Evolutionary conservation across 2,888 invertebrate genomes (phyloP).

Genomic region (Pseudanteris insignis): DNA sequence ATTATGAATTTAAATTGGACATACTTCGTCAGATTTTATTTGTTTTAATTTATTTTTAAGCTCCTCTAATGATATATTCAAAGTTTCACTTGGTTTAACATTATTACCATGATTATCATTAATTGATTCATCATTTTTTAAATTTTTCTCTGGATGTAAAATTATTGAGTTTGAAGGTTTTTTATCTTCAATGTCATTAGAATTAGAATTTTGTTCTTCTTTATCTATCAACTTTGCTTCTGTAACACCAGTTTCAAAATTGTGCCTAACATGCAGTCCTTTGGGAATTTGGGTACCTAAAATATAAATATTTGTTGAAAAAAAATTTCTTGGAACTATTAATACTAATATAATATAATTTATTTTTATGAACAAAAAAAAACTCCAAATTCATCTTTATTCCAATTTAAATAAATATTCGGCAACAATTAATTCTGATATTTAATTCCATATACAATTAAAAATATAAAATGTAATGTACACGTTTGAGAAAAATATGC

Average conservation of each 20-base stretch:
- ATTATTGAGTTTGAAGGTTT: conserved; percentile 50
- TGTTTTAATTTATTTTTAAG: conserved; percentile 59
- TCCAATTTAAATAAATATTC: too few species aligned
- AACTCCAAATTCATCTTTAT: too few species aligned
- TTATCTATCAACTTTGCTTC: conserved; percentile 77
- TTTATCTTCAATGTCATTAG: conserved; percentile 12
- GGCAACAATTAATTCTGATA: too few species aligned
- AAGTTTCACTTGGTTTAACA: conserved; percentile 46
- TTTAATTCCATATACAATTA: too few species aligned
- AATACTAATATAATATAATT: too few species aligned
- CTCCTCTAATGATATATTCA: conserved; percentile 55
- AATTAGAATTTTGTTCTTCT: conserved; percentile 46
- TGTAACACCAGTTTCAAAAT: conserved; percentile 77
- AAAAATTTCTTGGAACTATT: conserved; percentile 19
- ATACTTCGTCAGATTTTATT: conserved; percentile 52
- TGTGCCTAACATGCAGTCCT: conserved; percentile 79
- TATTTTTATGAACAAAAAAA: conserved; percentile 1
- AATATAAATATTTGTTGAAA: conserved; percentile 15
- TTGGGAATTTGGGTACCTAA: conserved; percentile 77
- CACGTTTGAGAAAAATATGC: too few species aligned
- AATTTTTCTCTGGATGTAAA: conserved; percentile 54
- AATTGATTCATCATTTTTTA: conserved; percentile 47
- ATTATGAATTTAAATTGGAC: too few species aligned
- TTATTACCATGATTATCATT: too few species aligned
- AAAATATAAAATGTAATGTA: too few species aligned